phyloP scores from a whole-genome alignment of 2,797 vertebrate species.

The Potorous gilbertii region DNA sequence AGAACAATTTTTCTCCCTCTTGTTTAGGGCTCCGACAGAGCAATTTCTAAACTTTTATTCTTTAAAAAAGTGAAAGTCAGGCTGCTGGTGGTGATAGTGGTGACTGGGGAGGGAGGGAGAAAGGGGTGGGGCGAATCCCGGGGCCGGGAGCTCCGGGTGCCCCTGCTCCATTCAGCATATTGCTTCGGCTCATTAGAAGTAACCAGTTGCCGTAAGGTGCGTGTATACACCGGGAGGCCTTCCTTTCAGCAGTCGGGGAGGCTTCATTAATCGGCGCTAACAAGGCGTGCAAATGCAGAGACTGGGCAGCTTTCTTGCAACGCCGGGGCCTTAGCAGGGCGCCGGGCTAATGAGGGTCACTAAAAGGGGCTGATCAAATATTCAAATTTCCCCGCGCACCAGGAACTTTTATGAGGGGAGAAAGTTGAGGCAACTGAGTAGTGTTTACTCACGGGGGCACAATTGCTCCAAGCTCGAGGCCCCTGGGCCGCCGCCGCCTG shows the following conservation, averaged over 20 bases:
- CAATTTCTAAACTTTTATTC: conserved; percentile 61
- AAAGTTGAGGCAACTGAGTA: conserved; percentile 85
- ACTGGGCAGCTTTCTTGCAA: conserved; percentile 96
- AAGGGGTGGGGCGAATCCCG: neutral
- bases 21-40: conserved; percentile 50
- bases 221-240: conserved; percentile 94
- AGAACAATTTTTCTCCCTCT: conserved; percentile 42
- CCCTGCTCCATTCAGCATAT: conserved; percentile 90
- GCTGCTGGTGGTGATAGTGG: neutral
- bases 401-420: conserved; percentile 84
- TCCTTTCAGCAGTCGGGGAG: conserved; percentile 92
- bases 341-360: conserved; percentile 97
- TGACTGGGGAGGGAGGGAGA: neutral
- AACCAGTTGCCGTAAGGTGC: conserved; percentile 99
- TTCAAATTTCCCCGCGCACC: conserved; percentile 86
- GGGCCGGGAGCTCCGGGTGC: conserved; percentile 73
- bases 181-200: conserved; percentile 97
- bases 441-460: conserved; percentile 80
- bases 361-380: conserved; percentile 87
- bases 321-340: conserved; percentile 96
- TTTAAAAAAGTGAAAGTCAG: conserved; percentile 55
- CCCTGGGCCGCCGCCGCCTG: conserved; percentile 1
- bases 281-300: conserved; percentile 99
- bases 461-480: conserved; percentile 63
- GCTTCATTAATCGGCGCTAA: conserved; percentile 99